phyloP scores from a whole-genome alignment of 2,113 vertebrate genomes.

The Archocentrus centrarchus region DNA sequence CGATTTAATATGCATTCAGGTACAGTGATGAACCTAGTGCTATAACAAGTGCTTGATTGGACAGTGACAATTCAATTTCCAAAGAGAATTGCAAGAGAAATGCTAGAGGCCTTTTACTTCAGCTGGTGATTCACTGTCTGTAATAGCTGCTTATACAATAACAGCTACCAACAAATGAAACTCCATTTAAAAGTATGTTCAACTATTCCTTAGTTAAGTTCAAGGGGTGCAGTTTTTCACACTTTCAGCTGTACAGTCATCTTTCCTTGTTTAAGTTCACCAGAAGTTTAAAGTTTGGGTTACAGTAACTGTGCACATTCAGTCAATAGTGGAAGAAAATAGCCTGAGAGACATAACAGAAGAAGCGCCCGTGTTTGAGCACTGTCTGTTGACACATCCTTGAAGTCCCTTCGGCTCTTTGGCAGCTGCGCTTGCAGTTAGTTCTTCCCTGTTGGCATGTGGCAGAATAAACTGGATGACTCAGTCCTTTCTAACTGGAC shows the following conservation, averaged over 20 bases:
- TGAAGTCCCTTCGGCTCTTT: conserved; percentile 52
- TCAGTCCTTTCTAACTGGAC: conserved; percentile 57
- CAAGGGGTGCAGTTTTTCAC: not conserved
- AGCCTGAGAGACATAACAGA: conserved; percentile 30
- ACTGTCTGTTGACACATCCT: conserved; percentile 61
- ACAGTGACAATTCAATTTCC: not conserved
- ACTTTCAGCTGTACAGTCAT: not conserved
- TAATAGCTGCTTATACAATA: not conserved
- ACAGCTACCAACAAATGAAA: not conserved
- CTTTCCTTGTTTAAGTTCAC: conserved; percentile 13
- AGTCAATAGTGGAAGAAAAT: conserved; percentile 32
- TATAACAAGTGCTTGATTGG: not conserved
- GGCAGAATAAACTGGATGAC: conserved; percentile 59
- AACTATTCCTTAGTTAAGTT: not conserved
- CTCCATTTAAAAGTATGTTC: conserved; percentile 1
- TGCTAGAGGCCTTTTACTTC: not conserved
- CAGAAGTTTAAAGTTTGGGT: conserved; percentile 25
- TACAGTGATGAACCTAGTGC: not conserved
- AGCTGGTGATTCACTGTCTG: not conserved
- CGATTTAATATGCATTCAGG: too few species aligned
- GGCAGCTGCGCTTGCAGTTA: conserved; percentile 46
- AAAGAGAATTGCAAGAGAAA: not conserved
- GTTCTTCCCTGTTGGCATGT: conserved; percentile 51
- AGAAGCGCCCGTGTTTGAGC: conserved; percentile 34
- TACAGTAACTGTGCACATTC: conserved; percentile 17